These are phyloP conservation scores for Nasonia giraulti DNA, from an alignment of 1,140 invertebrate species.

Conservation along the genomic window DNA sequence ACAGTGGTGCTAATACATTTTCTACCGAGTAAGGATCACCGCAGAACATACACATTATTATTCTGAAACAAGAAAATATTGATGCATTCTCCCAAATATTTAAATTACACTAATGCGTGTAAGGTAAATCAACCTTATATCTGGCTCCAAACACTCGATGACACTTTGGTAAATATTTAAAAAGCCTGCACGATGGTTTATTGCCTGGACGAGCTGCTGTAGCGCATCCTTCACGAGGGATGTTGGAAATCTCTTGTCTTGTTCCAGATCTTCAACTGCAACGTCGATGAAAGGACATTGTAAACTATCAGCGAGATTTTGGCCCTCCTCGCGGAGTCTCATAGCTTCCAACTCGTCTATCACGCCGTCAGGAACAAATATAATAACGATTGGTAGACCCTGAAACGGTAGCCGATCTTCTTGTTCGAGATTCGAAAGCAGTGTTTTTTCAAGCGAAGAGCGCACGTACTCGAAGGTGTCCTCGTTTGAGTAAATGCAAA, in stretches of 20 bases:
- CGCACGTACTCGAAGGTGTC: constrained; percentile 94
- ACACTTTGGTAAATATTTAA: constrained; percentile 84
- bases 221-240: constrained; percentile 83
- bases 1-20: constrained; percentile 89
- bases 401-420: constrained; percentile 91
- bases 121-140: constrained; percentile 81
- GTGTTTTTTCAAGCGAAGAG: constrained; percentile 92
- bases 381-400: constrained; percentile 91
- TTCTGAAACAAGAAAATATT: constrained; percentile 74
- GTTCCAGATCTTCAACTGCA: constrained; percentile 80
- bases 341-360: constrained; percentile 89
- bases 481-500: constrained; percentile 93
- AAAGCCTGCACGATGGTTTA: constrained; percentile 83
- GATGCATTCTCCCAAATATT: constrained; percentile 4
- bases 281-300: constrained; percentile 93
- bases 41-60: constrained; percentile 98
- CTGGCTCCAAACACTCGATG: constrained; percentile 87
- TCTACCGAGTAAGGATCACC: constrained; percentile 95
- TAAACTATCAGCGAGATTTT: constrained; percentile 90
- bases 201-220: constrained; percentile 83
- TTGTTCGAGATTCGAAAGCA: constrained; percentile 92
- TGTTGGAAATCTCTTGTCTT: constrained; percentile 76
- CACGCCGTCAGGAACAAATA: constrained; percentile 90
- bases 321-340: constrained; percentile 90
- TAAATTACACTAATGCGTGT: constrained; percentile 14